These are phyloP conservation scores for Manduca sexta DNA, from an alignment of 1,140 invertebrate species.

Conservation along the genomic window DNA sequence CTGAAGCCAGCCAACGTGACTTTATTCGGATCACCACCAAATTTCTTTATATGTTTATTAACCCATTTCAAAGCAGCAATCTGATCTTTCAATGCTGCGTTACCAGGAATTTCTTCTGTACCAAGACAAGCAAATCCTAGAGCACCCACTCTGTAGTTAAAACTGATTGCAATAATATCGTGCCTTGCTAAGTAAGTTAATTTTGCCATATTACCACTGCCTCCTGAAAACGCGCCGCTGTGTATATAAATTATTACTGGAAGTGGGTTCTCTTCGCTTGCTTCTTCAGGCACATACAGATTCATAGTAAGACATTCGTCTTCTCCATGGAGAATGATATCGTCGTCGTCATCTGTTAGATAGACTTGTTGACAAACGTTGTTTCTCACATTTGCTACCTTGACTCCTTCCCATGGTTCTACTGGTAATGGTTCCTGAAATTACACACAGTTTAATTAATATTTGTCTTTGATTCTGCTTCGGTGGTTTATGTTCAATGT, in stretches of 20 bases:
- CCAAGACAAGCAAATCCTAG: slow-evolving; percentile 75
- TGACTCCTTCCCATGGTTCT: slow-evolving; percentile 35
- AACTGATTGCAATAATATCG: slow-evolving; percentile 48
- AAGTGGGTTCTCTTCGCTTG: slow-evolving; percentile 41
- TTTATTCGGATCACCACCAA: slow-evolving; percentile 78
- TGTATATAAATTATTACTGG: slow-evolving; percentile 61
- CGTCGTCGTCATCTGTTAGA: slow-evolving; percentile 37
- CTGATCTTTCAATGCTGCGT: slow-evolving; percentile 78
- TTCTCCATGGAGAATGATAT: slow-evolving; percentile 35
- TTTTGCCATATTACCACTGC: slow-evolving; percentile 52
- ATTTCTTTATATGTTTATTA: slow-evolving; percentile 75
- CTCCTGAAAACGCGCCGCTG: slow-evolving; percentile 57
- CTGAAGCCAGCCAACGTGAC: slow-evolving; percentile 78
- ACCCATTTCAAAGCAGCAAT: slow-evolving; percentile 71
- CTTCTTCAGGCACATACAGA: slow-evolving; percentile 40
- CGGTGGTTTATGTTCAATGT: no score
- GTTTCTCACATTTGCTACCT: slow-evolving; percentile 26
- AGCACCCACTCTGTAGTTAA: slow-evolving; percentile 61
- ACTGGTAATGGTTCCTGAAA: slow-evolving; percentile 54
- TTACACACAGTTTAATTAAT: background rate
- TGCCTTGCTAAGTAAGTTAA: slow-evolving; percentile 43
- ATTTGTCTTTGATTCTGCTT: background rate
- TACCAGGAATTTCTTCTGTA: slow-evolving; percentile 74
- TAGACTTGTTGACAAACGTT: slow-evolving; percentile 50
- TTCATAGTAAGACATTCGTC: slow-evolving; percentile 55